phyloP scores from a whole-genome alignment of 2,888 invertebrate species.

The Drosophila diplacantha region DNA sequence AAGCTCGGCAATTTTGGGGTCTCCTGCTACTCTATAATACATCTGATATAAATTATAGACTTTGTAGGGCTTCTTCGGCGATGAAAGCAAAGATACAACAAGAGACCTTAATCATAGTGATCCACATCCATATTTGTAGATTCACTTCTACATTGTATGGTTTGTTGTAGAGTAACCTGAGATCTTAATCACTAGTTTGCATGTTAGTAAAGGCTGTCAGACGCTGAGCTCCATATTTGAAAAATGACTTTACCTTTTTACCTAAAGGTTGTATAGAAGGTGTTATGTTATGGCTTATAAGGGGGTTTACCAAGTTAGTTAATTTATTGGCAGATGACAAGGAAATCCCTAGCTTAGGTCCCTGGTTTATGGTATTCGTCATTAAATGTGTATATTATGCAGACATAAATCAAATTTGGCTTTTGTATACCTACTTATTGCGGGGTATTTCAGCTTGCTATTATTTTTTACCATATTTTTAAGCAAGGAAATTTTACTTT shows the following conservation, averaged over 20 bases:
- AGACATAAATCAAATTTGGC: not conserved
- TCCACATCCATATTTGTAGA: constrained; percentile 10
- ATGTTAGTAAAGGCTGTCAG: constrained; percentile 16
- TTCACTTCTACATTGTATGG: not conserved
- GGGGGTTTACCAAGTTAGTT: not conserved
- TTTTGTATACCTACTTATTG: not conserved
- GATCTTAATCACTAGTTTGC: constrained; percentile 16
- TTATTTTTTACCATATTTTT: not conserved
- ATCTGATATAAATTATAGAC: not conserved
- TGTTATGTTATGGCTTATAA: too few relatives aligned
- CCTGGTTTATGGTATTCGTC: not conserved
- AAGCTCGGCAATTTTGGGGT: constrained; percentile 6
- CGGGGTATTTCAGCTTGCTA: not conserved
- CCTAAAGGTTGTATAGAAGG: constrained; percentile 5
- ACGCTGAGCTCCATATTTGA: constrained; percentile 19
- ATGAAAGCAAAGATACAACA: not conserved
- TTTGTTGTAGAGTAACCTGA: not conserved
- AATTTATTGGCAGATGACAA: not conserved
- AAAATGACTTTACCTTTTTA: constrained; percentile 15
- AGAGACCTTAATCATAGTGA: not conserved
- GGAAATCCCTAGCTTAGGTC: not conserved
- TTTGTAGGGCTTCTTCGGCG: not conserved
- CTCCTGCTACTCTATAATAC: constrained; percentile 5
- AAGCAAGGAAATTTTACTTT: not conserved
- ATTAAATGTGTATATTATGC: not conserved